Evolutionary conservation across 2,113 vertebrate species (phyloP).

Genomic region (Phyllostomus hastatus): DNA sequence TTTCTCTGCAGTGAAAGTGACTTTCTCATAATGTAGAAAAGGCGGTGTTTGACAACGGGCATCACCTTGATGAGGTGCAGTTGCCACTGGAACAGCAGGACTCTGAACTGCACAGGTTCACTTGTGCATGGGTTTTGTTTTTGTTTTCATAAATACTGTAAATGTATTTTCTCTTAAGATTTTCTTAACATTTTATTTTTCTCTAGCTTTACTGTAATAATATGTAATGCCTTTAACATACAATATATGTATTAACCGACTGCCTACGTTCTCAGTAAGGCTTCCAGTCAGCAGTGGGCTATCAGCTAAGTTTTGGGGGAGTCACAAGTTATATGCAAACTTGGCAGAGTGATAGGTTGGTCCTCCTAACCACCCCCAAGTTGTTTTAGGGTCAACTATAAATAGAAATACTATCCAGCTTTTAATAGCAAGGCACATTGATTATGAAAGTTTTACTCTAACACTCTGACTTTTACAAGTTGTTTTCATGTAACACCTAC

Average conservation of each 20-base stretch:
- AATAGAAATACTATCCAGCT: not conserved
- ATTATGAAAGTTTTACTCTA: slow-evolving; percentile 65
- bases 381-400: not conserved
- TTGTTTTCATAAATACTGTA: not conserved
- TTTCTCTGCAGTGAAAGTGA: not conserved
- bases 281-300: not conserved
- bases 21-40: slow-evolving; percentile 18
- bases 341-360: not conserved
- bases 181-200: not conserved
- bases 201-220: not conserved
- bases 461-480: not conserved
- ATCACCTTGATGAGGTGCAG: not conserved
- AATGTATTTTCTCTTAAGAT: not conserved
- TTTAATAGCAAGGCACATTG: slow-evolving; percentile 56
- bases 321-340: not conserved
- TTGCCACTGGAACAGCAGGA: not conserved
- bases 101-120: not conserved
- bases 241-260: not conserved
- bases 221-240: not conserved
- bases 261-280: not conserved
- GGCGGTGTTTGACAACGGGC: not conserved
- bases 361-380: not conserved
- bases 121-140: no score
- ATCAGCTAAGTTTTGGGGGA: not conserved
- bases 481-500: not conserved